Evolutionary conservation across 2,888 invertebrate genomes (phyloP), one percentile per base, ranked within the genome.

Genomic region (Proisotoma minuta): DNA sequence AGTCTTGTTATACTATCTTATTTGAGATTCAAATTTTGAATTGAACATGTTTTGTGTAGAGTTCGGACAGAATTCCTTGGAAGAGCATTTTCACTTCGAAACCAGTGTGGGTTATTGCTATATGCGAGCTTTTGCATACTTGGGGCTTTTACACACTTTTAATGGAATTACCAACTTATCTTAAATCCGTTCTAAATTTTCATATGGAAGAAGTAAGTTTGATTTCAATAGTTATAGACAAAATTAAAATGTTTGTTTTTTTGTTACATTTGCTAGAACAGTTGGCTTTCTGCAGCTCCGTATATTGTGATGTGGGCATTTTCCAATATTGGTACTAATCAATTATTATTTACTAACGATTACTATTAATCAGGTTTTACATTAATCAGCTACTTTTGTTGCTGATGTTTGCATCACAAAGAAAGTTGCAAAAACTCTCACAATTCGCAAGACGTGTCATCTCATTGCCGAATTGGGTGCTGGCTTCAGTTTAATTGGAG

Each of bases 141-240:
- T 89, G 87, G 88, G 72, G 70, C 20, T 89, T 90, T 79, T 91
- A 90, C 79, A 90, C 89, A 57, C 86, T 88, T 75, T 81, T 90
- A 5, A 89, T 89, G 0, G 89, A 91, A 76, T 77, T 90, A 66
- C 89, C 90, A 8, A 87, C 88, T 0, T 91, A 90, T 71, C 89
- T 91, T 89, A 86, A 85, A 74, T 85, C 88, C 77, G 88, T 91
- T 76, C 79, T 91, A 65, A 89, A 89, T 76, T 88, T 87, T 73
- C 85, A 88, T 74, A 87, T 91, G 62, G 84, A 88, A 74, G 82
- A 84, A 65, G 85, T 85, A 75, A 18, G 52, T 3, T 3, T n/a
- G 12, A 18, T 83, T 28, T 28, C 5, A 47, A 47, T 8, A n/a
- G 57, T 39, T 52, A 49, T 23, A 29, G 1, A 24, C 27, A 39